Evolutionary conservation across 64 coral and sea anemone species (phyloP), one percentile per base, ranked within the genome.

Genomic region (Exaiptasia diaphana): DNA sequence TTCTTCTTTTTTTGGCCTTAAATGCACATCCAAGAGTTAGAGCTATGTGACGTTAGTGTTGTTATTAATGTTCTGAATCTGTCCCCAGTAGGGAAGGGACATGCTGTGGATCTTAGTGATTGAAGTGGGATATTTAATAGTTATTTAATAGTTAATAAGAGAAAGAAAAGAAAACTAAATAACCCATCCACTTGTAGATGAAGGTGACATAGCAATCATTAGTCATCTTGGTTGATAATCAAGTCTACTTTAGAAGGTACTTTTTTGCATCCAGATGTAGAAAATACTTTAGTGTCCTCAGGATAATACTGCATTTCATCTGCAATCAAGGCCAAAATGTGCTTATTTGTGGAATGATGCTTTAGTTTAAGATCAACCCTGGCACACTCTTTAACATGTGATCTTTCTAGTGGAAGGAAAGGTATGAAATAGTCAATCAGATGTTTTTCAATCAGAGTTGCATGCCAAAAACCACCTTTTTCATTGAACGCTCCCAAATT

Each of bases 381-480:
- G 25, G 77, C 83, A 78, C 93, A 97, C 49, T 79, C 37, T 58
- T 79, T 83, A 18, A 97, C 64, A 26, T 97, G 93, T 28, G 63
- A 63, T 22, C 53, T 87, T 65, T 97, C 93, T 30, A 97, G 85
- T 0, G 93, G 93, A 38, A 97, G 23, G 55, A 97, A 97, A 32
- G 93, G 93, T 15, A 97, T 53, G 52, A 97, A 97, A 31, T 78
- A 97, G 60, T 97, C 93, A 35, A 97, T 83, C 6, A 91, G 80
- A 42, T 87, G 72, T 38, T 81, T 64, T 5, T 87, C 68, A 44
- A 97, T 90, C 3, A 97, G 41, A 1, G 71, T 38, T 33, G 87
- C 43, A 74, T 97, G 93, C 88, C 88, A 83, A 27, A 97, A 87
- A 17, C 93, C 93, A 20, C 83, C 88, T 43, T 87, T 77, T 42